Base-by-base conservation (phyloP, 2,888 invertebrate species). In the Epirrita christyi region DNA sequence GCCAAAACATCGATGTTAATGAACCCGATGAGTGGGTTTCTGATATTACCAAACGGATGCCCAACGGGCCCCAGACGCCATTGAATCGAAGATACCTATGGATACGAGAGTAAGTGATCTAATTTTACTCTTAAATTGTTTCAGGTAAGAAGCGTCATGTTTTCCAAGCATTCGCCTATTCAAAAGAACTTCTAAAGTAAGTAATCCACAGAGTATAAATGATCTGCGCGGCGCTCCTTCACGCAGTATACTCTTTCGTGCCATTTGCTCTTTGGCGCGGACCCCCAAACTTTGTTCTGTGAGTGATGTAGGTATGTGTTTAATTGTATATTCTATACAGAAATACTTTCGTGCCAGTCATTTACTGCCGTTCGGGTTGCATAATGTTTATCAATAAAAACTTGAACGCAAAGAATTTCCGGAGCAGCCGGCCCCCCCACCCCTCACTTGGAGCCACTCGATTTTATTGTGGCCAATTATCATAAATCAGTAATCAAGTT, bases 21-120 rank as follows among this genome's bases (percentile, higher is more conserved):
- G 86, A 88, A 85, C 87, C 76, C 81, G 72, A 80, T 90, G 87
- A 90, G 85, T 88, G 11, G 54, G n/a, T 46, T 81, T 77, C 66
- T 66, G 69, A 83, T 74, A 81, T 81, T 78, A 76, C 72, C 66
- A 41, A 83, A 85, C 85, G 76, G 83, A 84, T 82, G 79, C 72
- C 69, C 50, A 67, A 64, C 70, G n/a, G n/a, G n/a, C 67, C 66
- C 66, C 73, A 73, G 32, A 11, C 38, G 13, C 14, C 40, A 28
- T 55, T 40, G 13, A 50, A 55, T 34, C 9, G 10, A 62, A 70
- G 70, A 64, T 67, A n/a, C 71, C 69, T 60, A 63, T 13, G 29
- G 4, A 42, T 37, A 40, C 14, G 14, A 27, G 28, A 6, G 11
- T 37, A 37, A 43, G n/a, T 46, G 14, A 38, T 55, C 55, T 59